A percentile compares a stretch with the other conserved stretches of the same genome.
phyloP scores from a whole-genome alignment of 2,888 invertebrate genomes.

The Tethea ocularis region DNA sequence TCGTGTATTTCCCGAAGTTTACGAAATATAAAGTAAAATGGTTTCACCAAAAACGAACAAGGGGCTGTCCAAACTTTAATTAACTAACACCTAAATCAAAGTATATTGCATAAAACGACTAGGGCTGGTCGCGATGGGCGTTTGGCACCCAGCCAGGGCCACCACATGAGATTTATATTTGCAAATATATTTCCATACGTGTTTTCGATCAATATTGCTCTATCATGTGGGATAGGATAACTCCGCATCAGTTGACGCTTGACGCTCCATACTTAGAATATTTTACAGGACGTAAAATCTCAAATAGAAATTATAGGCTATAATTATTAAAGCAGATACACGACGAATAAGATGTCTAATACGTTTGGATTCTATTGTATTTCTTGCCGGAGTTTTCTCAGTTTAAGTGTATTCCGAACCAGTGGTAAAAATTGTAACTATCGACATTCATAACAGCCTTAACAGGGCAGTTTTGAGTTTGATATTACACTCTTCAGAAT shows the following conservation, averaged over 20 bases:
- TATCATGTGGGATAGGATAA: conserved; percentile 31
- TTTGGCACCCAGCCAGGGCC: conserved; percentile 60
- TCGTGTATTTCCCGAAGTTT: background rate
- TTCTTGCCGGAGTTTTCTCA: no score
- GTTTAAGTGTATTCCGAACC: no score
- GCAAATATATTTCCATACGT: conserved; percentile 52
- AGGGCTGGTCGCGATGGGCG: conserved; percentile 34
- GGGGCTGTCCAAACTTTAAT: conserved; percentile 37
- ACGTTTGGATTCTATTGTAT: conserved; percentile 19
- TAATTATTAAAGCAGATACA: background rate
- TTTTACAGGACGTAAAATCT: conserved; percentile 38
- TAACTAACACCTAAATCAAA: conserved; percentile 55
- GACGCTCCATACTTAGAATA: conserved; percentile 20
- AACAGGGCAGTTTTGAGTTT: no score
- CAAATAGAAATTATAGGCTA: conserved; percentile 9
- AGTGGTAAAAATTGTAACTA: no score
- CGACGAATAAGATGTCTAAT: background rate
- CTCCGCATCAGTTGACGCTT: conserved; percentile 31
- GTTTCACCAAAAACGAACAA: conserved; percentile 16
- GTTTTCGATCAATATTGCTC: conserved; percentile 43
- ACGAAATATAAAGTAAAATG: background rate
- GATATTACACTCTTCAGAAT: background rate
- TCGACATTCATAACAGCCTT: no score
- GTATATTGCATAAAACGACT: conserved; percentile 37
- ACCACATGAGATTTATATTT: conserved; percentile 65